These are phyloP conservation scores for Macropis europaea DNA, from an alignment of 2,888 invertebrate genomes.

Conservation along the genomic window DNA sequence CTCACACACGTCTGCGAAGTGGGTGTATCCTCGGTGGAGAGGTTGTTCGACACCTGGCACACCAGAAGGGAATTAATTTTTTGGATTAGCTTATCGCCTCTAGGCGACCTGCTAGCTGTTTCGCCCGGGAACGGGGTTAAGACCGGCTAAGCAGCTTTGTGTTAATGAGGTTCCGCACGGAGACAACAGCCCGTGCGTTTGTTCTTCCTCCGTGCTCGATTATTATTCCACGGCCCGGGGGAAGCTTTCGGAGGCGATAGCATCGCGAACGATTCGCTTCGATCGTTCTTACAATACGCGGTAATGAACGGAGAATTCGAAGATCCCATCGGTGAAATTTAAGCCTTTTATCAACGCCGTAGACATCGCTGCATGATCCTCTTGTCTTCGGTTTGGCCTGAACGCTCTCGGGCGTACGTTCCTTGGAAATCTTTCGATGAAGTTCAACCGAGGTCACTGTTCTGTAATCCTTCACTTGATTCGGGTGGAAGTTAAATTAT, in stretches of 20 bases:
- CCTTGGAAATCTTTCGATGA: too few relatives aligned
- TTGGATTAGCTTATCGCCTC: constrained; percentile 77
- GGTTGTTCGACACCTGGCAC: constrained; percentile 72
- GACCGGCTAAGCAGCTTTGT: constrained; percentile 71
- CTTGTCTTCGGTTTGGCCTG: too few relatives aligned
- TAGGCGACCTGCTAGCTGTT: constrained; percentile 63
- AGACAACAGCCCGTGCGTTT: constrained; percentile 18
- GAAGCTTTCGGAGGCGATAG: constrained; percentile 35
- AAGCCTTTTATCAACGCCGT: not conserved
- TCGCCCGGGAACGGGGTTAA: constrained; percentile 70
- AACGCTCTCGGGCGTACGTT: too few relatives aligned
- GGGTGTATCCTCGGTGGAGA: constrained; percentile 28
- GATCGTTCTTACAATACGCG: constrained; percentile 13
- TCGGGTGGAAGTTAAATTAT: too few relatives aligned
- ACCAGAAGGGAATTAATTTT: constrained; percentile 76
- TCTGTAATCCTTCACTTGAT: too few relatives aligned
- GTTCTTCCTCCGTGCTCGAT: constrained; percentile 27
- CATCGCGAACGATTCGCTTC: constrained; percentile 38
- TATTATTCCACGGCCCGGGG: constrained; percentile 43
- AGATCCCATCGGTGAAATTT: constrained; percentile 17
- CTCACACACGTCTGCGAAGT: not conserved
- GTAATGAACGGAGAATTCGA: not conserved
- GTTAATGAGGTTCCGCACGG: constrained; percentile 70
- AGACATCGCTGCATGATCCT: constrained; percentile 1
- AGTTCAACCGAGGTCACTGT: too few relatives aligned